phyloP scores from a whole-genome alignment of 2,113 vertebrate genomes.

The Elgaria multicarinata region DNA sequence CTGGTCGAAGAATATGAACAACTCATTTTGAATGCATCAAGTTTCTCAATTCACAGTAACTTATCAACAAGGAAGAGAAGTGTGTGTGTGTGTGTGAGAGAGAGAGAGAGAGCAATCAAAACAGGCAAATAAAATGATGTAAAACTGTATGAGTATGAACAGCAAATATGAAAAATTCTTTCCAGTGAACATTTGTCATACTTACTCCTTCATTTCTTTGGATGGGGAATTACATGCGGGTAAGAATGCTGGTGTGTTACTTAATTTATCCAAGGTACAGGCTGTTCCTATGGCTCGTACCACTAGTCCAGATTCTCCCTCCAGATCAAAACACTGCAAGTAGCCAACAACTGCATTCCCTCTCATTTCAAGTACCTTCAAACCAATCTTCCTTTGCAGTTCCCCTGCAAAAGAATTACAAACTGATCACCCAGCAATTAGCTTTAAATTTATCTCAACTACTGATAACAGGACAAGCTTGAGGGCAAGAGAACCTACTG shows the following conservation, averaged over 20 bases:
- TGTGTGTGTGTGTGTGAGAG: not conserved
- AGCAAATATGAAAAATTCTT: conserved; percentile 52
- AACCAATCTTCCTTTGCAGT: conserved; percentile 96
- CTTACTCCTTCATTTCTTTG: conserved; percentile 99
- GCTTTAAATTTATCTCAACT: not conserved
- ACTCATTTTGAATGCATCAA: conserved; percentile 28
- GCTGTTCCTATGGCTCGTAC: conserved; percentile 98
- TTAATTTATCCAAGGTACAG: conserved; percentile 96
- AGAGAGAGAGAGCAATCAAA: conserved; percentile 21
- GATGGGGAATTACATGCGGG: conserved; percentile 94
- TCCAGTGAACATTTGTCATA: conserved; percentile 74
- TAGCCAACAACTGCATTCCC: conserved; percentile 98
- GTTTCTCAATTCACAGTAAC: conserved; percentile 23
- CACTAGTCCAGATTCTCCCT: conserved; percentile 96
- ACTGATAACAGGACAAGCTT: not conserved
- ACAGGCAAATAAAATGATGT: conserved; percentile 48
- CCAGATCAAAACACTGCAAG: conserved; percentile 97
- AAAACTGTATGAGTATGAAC: conserved; percentile 65
- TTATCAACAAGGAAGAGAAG: conserved; percentile 46
- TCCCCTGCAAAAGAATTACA: conserved; percentile 83
- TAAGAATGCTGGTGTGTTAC: conserved; percentile 83
- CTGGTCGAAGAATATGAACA: conserved; percentile 2
- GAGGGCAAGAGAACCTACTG: not conserved
- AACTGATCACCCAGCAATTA: not conserved
- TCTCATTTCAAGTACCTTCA: conserved; percentile 98